Conservation (phyloP, 2,888 invertebrate species). For the Drosophila yooni region DNA sequence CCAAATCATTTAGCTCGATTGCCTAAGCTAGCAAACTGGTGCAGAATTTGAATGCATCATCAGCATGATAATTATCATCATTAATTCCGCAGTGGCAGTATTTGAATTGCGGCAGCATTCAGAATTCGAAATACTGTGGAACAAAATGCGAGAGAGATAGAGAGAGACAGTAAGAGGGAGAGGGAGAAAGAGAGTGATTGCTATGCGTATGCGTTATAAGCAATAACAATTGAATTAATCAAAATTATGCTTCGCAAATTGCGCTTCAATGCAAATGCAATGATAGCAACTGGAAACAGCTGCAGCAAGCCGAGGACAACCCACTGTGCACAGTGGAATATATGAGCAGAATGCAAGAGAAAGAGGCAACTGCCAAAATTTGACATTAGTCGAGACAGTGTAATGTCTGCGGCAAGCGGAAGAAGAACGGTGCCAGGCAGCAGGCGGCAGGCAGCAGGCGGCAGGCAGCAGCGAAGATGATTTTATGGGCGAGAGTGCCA, state of each 20-base stretch:
- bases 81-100: constrained; percentile 25
- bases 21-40: constrained; percentile 31
- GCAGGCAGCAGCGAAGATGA: constrained; percentile 39
- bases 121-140: background rate
- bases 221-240: constrained; percentile 10
- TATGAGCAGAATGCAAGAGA: constrained; percentile 16
- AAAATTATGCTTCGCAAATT: background rate
- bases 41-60: constrained; percentile 54
- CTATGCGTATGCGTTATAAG: background rate
- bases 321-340: constrained; percentile 26
- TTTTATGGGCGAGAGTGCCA: constrained; percentile 44
- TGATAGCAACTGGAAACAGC: background rate
- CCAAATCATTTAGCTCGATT: constrained; percentile 59
- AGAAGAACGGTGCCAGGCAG: background rate
- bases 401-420: background rate
- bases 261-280: background rate
- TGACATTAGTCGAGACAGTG: constrained; percentile 32
- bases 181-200: too few species aligned
- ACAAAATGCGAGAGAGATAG: background rate
- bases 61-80: constrained; percentile 58
- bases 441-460: background rate
- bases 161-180: background rate
- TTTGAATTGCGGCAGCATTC: constrained; percentile 5
- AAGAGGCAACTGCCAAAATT: constrained; percentile 28
- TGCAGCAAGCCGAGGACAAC: background rate